These are phyloP conservation scores for Hexactinellida sp. DNA, from an alignment of 37 sponge, comb jelly and placozoan genomes.

Conservation along the genomic window DNA sequence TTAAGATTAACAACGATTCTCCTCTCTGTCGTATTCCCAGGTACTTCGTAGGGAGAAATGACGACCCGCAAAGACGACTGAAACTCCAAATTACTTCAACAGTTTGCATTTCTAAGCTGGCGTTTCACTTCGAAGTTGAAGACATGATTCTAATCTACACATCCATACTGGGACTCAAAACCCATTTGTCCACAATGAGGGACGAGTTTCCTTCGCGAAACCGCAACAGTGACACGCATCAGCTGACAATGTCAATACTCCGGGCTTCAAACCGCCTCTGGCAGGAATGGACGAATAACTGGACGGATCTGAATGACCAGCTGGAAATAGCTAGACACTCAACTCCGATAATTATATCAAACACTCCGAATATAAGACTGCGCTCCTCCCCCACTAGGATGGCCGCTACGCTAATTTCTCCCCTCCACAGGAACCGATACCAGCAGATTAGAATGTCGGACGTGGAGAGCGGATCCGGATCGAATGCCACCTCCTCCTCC, in stretches of 20 bases:
- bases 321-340: neutral
- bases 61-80: neutral
- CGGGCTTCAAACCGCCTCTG: neutral
- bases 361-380: neutral
- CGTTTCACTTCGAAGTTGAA: neutral
- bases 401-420: neutral
- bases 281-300: neutral
- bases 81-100: neutral
- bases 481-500: neutral
- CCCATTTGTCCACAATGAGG: neutral
- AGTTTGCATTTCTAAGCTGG: neutral
- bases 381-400: neutral
- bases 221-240: neutral
- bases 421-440: neutral
- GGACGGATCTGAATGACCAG: neutral
- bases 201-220: neutral
- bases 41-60: neutral
- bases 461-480: neutral
- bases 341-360: neutral
- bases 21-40: slow-evolving; percentile 1
- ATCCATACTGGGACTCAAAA: neutral
- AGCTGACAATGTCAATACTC: neutral
- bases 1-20: neutral
- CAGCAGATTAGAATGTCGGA: neutral
- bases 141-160: neutral